Evolutionary conservation across 2,113 vertebrate genomes (phyloP).

Genomic region (Albula glossodonta): DNA sequence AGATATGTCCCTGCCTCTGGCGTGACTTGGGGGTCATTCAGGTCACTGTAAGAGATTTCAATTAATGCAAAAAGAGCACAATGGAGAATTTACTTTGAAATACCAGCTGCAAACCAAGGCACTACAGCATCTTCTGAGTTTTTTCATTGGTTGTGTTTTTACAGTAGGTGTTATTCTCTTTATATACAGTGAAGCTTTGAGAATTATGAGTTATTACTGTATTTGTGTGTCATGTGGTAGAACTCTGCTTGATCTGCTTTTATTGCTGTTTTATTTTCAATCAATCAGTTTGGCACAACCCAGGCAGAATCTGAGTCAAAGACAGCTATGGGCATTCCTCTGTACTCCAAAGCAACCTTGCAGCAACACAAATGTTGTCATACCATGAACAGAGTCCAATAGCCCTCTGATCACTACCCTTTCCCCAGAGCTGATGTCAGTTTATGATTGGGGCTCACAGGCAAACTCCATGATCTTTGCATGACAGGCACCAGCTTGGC

Average conservation of each 20-base stretch:
- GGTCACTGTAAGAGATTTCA: background rate
- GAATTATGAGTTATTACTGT: background rate
- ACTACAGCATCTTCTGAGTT: background rate
- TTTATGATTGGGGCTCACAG: background rate
- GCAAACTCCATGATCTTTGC: background rate
- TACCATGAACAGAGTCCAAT: background rate
- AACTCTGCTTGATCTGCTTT: background rate
- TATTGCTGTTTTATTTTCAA: background rate
- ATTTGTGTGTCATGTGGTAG: background rate
- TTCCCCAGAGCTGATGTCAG: background rate
- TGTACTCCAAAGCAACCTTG: background rate
- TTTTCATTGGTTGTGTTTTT: background rate
- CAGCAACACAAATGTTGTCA: background rate
- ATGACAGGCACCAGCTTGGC: slow-evolving; percentile 6
- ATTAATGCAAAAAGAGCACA: background rate
- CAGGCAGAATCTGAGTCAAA: background rate
- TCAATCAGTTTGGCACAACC: background rate
- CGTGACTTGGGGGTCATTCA: background rate
- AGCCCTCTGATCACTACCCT: background rate
- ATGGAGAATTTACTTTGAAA: background rate
- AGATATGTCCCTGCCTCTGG: slow-evolving; percentile 30
- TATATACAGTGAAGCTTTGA: background rate
- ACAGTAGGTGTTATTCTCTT: background rate
- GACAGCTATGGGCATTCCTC: background rate
- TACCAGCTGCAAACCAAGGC: background rate